Base-by-base conservation (phyloP, 2,797 vertebrate species). In the Urosaurus nigricauda region DNA sequence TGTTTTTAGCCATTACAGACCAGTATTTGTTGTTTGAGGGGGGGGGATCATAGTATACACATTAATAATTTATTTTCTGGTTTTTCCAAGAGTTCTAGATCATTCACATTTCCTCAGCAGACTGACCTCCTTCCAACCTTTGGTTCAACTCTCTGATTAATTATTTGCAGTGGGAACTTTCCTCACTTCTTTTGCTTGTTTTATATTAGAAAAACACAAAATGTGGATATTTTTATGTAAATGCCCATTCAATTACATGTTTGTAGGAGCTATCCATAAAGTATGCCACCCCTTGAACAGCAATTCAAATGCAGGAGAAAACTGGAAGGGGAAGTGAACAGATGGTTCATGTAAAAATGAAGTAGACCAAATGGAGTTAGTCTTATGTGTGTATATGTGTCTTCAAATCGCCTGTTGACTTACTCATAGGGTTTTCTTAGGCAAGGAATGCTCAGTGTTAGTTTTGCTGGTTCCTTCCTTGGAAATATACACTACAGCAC, bases 1-100 rank as follows among this genome's bases (percentile, higher is more conserved):
- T 9, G 32, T 60, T 71, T 92, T 91, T 83, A 65, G 35, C 79
- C 35, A 32, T 6, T 85, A 58, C 21, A 84, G 2, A 14, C 5
- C 0, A 35, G 13, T 47, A 11, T 51, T 78, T 84, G 32, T 85
- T 90, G 65, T 68, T 68, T 68, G n/a, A n/a, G 11, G 65, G 86
- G 68, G 91, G 60, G 7, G 87, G 88, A 79, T 29, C 77, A 37
- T 37, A 2, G 1, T 73, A n/a, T 51, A 79, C 68, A 78, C 51
- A 73, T 13, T 60, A 29, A 86, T 90, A 24, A 89, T 26, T 6
- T 74, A 90, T 93, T 92, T 81, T 88, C 29, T 2, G 3, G 68
- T 92, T 83, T 93, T 32, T 7, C 0, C 16, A 83, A 56, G 82
- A 70, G 90, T 32, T 89, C 24, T 81, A 58, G 0, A 26, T 88